A percentile compares a stretch with the other conserved stretches of the same genome.
Evolutionary conservation across 2,797 vertebrate genomes (phyloP).

Genomic region (Argentina silus): DNA sequence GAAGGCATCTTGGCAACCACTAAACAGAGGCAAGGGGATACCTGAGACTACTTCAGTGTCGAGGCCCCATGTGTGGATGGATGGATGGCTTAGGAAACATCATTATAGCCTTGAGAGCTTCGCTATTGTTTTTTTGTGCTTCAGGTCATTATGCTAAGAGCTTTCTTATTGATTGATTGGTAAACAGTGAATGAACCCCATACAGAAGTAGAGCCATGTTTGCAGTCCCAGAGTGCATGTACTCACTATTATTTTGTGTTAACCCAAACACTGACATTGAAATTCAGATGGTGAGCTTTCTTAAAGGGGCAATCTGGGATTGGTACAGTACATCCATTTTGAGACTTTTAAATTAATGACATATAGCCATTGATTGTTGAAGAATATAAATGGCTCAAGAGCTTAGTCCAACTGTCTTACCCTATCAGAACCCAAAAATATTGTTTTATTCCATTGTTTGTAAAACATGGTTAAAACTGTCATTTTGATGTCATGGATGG

Average conservation of each 20-base stretch:
- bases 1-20: conserved; percentile 3
- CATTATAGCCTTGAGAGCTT: conserved; percentile 12
- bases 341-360: no score
- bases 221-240: not conserved
- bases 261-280: not conserved
- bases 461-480: no score
- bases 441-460: no score
- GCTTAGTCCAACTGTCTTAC: no score
- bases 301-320: not conserved
- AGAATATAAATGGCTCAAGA: no score
- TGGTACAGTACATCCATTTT: not conserved
- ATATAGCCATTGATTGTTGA: no score
- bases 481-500: no score
- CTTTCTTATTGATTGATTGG: conserved; percentile 16
- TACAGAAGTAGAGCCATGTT: not conserved
- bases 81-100: not conserved
- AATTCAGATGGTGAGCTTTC: not conserved
- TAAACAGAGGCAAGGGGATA: conserved; percentile 1
- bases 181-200: conserved; percentile 1
- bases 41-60: conserved; percentile 7
- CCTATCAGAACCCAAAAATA: no score
- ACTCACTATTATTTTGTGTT: not conserved
- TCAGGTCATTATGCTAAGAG: conserved; percentile 15
- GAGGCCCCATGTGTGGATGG: conserved; percentile 10
- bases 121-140: conserved; percentile 8